Evolutionary conservation across 2,113 vertebrate species (phyloP).

Genomic region (Proteles cristata): DNA sequence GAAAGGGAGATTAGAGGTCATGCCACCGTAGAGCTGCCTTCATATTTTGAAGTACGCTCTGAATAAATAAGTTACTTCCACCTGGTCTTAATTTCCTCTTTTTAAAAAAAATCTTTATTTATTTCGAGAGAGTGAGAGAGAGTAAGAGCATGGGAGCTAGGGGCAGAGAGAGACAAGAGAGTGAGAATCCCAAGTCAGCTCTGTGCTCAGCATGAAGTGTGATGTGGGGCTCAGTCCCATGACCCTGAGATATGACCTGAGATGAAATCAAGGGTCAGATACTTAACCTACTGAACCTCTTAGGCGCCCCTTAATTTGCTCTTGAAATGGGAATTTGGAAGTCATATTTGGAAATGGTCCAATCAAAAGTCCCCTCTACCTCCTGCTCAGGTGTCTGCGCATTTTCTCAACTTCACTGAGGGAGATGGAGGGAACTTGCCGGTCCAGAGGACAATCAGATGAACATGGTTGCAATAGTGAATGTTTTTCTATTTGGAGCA

Average conservation of each 20-base stretch:
- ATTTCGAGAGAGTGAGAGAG: too few relatives aligned
- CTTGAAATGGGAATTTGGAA: constrained; percentile 20
- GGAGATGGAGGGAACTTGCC: not conserved
- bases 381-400: not conserved
- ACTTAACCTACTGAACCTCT: too few relatives aligned
- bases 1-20: not conserved
- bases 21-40: not conserved
- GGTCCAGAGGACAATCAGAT: not conserved
- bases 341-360: not conserved
- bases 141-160: too few relatives aligned
- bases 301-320: not conserved
- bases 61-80: constrained; percentile 15
- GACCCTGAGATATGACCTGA: too few relatives aligned
- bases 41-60: not conserved
- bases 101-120: too few relatives aligned
- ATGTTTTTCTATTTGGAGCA: not conserved
- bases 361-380: not conserved
- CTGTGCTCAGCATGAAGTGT: too few relatives aligned
- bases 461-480: not conserved
- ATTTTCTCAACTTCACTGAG: not conserved
- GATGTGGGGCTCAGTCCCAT: too few relatives aligned
- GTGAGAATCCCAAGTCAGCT: too few relatives aligned
- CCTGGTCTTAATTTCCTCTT: not conserved
- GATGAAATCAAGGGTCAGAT: too few relatives aligned
- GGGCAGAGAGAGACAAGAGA: too few relatives aligned